phyloP scores from a whole-genome alignment of 2,113 vertebrate genomes.

The Myrmophylax atrothorax region DNA sequence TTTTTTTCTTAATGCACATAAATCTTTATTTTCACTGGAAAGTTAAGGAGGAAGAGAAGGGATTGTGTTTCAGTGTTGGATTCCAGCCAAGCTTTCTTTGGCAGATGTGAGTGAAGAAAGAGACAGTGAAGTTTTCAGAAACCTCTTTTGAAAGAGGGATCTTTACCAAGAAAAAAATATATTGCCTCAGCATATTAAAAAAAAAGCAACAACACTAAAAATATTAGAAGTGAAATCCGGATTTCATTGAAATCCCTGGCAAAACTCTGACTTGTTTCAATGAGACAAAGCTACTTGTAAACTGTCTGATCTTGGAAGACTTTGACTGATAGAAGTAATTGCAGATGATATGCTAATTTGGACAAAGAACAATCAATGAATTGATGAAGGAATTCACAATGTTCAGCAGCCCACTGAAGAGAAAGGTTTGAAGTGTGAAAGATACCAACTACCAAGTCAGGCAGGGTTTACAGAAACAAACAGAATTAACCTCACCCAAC shows the following conservation, averaged over 20 bases:
- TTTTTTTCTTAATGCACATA: not conserved
- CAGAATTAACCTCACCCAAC: not conserved
- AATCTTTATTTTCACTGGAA: conserved; percentile 8
- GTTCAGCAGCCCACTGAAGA: not conserved
- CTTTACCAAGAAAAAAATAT: not conserved
- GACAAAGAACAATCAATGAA: not conserved
- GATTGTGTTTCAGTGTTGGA: not conserved
- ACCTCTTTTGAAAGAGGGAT: not conserved
- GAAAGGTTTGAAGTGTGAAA: not conserved
- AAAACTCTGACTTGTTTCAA: not conserved
- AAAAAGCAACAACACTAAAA: not conserved
- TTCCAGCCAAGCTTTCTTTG: not conserved
- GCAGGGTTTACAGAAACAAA: not conserved
- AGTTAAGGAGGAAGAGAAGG: not conserved
- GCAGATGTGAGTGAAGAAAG: not conserved
- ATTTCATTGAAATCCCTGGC: not conserved
- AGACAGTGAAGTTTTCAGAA: not conserved
- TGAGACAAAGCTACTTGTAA: not conserved
- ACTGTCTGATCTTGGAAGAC: not conserved
- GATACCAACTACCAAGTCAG: not conserved
- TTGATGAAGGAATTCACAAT: not conserved
- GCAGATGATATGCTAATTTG: not conserved
- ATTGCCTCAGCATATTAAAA: not conserved
- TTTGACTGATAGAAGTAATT: not conserved
- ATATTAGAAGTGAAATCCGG: not conserved